Conservation (phyloP, 2,113 vertebrate species). For the Melanocharis versteri region DNA sequence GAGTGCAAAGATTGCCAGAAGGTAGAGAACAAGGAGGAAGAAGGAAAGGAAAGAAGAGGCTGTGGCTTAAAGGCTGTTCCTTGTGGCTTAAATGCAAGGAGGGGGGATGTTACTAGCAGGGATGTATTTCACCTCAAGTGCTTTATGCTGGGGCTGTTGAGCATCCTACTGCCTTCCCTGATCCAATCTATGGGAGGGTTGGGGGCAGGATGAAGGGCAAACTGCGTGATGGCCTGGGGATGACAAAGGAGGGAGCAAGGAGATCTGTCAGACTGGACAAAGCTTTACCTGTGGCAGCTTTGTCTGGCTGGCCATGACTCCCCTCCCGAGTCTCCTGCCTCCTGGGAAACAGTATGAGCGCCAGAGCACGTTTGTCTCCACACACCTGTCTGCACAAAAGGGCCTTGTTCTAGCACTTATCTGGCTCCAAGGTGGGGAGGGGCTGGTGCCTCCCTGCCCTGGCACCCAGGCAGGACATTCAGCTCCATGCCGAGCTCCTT, state of each 20-base stretch:
- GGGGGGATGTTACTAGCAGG: background rate
- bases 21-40: background rate
- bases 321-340: background rate
- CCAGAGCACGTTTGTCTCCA: background rate
- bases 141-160: background rate
- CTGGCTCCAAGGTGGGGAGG: background rate
- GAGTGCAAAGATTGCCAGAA: constrained; percentile 14
- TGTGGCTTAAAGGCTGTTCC: background rate
- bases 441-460: background rate
- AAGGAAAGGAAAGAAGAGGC: background rate
- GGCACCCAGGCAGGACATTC: background rate
- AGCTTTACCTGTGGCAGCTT: background rate
- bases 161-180: background rate
- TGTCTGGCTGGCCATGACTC: background rate
- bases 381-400: constrained; percentile 19
- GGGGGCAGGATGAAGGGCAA: background rate
- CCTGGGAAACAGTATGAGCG: background rate
- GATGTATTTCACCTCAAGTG: background rate
- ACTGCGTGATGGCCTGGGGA: rapidly evolving
- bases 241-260: background rate
- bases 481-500: background rate
- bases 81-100: background rate
- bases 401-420: constrained; percentile 26
- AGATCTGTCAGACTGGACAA: background rate
- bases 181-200: background rate